Percentiles rank a stretch among this genome's conserved stretches.
Evolutionary conservation across 2,888 invertebrate species (phyloP).

Genomic region (Anorthoa munda): DNA sequence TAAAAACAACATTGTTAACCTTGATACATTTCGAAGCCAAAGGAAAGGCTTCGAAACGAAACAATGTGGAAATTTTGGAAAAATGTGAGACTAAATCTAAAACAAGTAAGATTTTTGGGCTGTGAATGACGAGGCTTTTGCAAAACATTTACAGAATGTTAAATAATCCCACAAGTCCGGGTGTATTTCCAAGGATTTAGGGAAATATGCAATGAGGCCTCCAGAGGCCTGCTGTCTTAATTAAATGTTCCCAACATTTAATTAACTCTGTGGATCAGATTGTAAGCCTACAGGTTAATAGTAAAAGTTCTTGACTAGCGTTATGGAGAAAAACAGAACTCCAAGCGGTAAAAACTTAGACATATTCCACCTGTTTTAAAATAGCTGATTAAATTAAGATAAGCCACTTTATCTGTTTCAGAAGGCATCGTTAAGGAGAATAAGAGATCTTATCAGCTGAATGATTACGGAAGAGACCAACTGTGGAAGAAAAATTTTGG

Average conservation of each 20-base stretch:
- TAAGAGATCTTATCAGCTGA: constrained; percentile 22
- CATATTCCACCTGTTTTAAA: constrained; percentile 6
- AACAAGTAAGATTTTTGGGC: constrained; percentile 12
- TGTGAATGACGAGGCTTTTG: constrained; percentile 5
- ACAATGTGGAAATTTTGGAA: not conserved
- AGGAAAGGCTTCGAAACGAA: too few species aligned
- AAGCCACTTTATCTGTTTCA: not conserved
- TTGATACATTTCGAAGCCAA: not conserved
- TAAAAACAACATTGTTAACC: not conserved
- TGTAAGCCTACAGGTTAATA: constrained; percentile 45
- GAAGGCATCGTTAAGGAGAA: not conserved
- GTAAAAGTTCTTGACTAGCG: constrained; percentile 16
- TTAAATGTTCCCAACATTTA: constrained; percentile 51
- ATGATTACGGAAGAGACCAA: not conserved
- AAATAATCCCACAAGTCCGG: not conserved
- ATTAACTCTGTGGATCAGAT: constrained; percentile 48
- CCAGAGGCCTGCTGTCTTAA: constrained; percentile 43
- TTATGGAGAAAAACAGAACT: not conserved
- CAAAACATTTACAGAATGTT: constrained; percentile 25
- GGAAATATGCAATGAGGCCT: constrained; percentile 39
- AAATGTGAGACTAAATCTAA: constrained; percentile 16
- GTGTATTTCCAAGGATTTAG: constrained; percentile 29
- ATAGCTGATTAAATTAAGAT: constrained; percentile 19
- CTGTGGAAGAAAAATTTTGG: constrained; percentile 2
- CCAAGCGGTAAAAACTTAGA: not conserved